Evolutionary conservation across 2,888 invertebrate genomes (phyloP).

Genomic region (Abscondita cerata): DNA sequence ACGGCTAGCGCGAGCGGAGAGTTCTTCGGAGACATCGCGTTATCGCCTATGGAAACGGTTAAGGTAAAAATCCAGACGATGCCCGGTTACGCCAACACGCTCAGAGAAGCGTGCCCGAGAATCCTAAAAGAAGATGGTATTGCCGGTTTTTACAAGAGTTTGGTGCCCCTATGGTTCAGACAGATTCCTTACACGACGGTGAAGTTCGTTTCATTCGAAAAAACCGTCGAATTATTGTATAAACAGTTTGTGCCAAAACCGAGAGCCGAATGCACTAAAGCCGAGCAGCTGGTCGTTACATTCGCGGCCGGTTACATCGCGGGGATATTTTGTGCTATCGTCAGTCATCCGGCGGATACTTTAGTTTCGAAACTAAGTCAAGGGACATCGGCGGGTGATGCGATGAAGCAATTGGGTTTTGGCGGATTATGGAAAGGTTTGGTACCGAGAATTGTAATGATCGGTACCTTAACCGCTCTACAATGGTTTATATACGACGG

Average conservation of each 20-base stretch:
- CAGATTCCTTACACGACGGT: conserved; percentile 99
- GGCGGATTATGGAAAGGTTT: conserved; percentile 88
- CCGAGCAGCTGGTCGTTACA: conserved; percentile 94
- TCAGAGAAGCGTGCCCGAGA: conserved; percentile 90
- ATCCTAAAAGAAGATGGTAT: conserved; percentile 90
- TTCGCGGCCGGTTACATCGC: conserved; percentile 98
- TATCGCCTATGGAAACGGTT: conserved; percentile 96
- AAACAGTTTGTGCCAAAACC: conserved; percentile 92
- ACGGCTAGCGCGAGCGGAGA: conserved; percentile 96
- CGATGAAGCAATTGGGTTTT: conserved; percentile 79
- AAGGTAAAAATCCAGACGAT: conserved; percentile 95
- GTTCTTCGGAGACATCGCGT: conserved; percentile 97
- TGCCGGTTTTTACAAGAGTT: conserved; percentile 91
- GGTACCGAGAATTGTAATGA: conserved; percentile 94
- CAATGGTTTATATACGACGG: conserved; percentile 99
- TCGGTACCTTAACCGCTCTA: conserved; percentile 93
- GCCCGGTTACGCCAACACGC: conserved; percentile 88
- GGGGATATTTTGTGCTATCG: conserved; percentile 98
- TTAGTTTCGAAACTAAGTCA: conserved; percentile 98
- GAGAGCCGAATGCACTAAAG: conserved; percentile 87
- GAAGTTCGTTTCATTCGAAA: conserved; percentile 99
- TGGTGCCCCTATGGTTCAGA: conserved; percentile 95
- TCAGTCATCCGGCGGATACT: conserved; percentile 98
- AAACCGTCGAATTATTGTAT: conserved; percentile 94
- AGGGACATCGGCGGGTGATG: conserved; percentile 76